Base-by-base conservation (phyloP, 2,113 vertebrate genomes). In the Tupaia tana region DNA sequence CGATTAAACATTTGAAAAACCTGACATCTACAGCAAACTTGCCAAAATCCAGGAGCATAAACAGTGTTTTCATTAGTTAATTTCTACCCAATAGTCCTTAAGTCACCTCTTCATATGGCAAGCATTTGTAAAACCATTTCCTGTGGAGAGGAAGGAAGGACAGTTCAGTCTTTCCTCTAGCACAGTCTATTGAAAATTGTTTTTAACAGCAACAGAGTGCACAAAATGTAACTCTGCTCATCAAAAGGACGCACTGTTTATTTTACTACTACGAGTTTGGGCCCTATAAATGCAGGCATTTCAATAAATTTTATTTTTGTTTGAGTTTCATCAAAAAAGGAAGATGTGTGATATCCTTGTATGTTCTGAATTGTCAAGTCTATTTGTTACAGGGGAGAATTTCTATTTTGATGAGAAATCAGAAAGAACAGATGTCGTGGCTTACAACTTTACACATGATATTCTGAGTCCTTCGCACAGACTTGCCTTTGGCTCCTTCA, bases 371-470 rank as follows among this genome's bases (percentile, higher is more conserved):
- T 64, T 22, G 16, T 25, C 58, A 31, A 84, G 43, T 82, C 3
- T 19, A 63, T 15, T 25, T 67, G 25, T 61, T 56, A 34, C 24
- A 27, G 67, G 64, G 59, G 14, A 67, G 31, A 31, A 69, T 61
- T 86, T 90, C 59, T 90, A 18, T 89, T 85, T 74, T 88, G 58
- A 93, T 58, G 43, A 85, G 73, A 15, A 66, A 66, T 59, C 20
- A 34, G 61, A 79, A 86, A 77, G 59, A 86, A 80, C 13, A 93
- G 86, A 86, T 31, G 13, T 66, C 81, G 15, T 86, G 80, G 54
- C 67, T 80, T 56, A 29, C 8, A 29, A 8, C 67, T 56, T 61
- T n/a, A 12, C 31, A 31, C 27, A 61, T 69, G 27, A 61, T 27
- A 14, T 66, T 80, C 59, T 54, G 31, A 61, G 12, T 34, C 31